Evolutionary conservation across 2,113 vertebrate species (phyloP), one percentile per base, ranked within the genome.

Genomic region (Brachyhypopomus gauderio): DNA sequence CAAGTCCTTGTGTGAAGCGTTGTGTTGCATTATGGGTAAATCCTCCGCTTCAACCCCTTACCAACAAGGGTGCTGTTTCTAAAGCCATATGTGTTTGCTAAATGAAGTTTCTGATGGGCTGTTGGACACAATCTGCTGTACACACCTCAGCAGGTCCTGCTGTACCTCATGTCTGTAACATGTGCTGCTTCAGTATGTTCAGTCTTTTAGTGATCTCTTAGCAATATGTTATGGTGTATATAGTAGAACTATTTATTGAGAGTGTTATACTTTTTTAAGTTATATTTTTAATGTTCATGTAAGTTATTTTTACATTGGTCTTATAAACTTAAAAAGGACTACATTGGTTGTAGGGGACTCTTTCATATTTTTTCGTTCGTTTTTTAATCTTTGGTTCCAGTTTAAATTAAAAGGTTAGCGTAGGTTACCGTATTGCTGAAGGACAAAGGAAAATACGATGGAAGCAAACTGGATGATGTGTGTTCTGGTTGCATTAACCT

Each of bases 241-340:
- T 98, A 98, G 96, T 97, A 96, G 96, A 97, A 96, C 96, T 99
- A 99, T 99, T 99, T 99, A 99, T 99, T 98, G 95, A 98, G 96
- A 98, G 96, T 95, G 95, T 97, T 98, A 96, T 98, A 95, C 95
- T 97, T 97, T 93, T 83, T 97, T 96, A 97, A 98, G 95, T 97
- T 99, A 98, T 99, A 98, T 99, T 94, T 95, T 97, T 96, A 95
- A 93, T 95, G 94, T 97, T 94, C 95, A 96, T 96, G 95, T 98
- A 98, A 98, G 95, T 99, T 99, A 98, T 98, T 96, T 96, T 95
- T 96, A 96, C 95, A 94, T 95, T 95, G 92, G 89, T 88, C 91
- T 95, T 95, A 94, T 94, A 95, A 95, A 95, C 94, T 59, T 81
- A 72, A 59, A 45, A 83, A 93, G 92, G 92, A 80, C 89, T n/a